Percentiles rank a stretch among this genome's conserved stretches.
Evolutionary conservation across 30 jellyfish, hydroid and myxozoan genomes (phyloP).

Genomic region (Mastigias papua): DNA sequence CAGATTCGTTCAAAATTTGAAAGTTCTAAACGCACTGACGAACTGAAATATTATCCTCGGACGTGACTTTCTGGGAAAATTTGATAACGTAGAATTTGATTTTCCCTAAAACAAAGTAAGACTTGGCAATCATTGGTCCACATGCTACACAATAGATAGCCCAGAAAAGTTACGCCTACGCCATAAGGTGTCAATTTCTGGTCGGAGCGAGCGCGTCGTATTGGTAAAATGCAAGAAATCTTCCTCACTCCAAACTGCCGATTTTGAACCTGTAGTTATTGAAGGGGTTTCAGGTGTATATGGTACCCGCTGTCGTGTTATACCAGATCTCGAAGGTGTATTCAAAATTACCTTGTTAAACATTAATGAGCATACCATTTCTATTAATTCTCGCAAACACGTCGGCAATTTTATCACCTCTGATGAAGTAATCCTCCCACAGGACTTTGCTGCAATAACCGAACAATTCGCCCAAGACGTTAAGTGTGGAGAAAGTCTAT

Average conservation of each 20-base stretch:
- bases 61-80: slow-evolving; percentile 16
- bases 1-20: slow-evolving; percentile 5
- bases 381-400: slow-evolving; percentile 19
- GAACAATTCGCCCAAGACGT: background rate
- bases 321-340: slow-evolving; percentile 36
- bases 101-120: background rate
- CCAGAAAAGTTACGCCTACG: slow-evolving; percentile 15
- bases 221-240: slow-evolving; percentile 37
- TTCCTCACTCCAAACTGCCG: slow-evolving; percentile 38
- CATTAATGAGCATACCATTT: background rate
- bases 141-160: slow-evolving; percentile 2
- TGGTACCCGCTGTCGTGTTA: slow-evolving; percentile 59
- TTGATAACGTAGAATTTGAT: slow-evolving; percentile 6
- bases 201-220: slow-evolving; percentile 12
- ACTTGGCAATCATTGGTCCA: background rate
- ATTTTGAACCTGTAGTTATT: slow-evolving; percentile 42
- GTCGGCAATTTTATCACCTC: slow-evolving; percentile 26
- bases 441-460: background rate
- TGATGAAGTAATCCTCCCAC: slow-evolving; percentile 15
- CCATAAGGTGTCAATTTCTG: background rate
- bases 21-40: slow-evolving; percentile 10
- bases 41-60: slow-evolving; percentile 27
- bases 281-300: slow-evolving; percentile 31
- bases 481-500: background rate
- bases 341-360: slow-evolving; percentile 32